phyloP scores from a whole-genome alignment of 2,888 invertebrate species.

The Taphrorychus bicolor region DNA sequence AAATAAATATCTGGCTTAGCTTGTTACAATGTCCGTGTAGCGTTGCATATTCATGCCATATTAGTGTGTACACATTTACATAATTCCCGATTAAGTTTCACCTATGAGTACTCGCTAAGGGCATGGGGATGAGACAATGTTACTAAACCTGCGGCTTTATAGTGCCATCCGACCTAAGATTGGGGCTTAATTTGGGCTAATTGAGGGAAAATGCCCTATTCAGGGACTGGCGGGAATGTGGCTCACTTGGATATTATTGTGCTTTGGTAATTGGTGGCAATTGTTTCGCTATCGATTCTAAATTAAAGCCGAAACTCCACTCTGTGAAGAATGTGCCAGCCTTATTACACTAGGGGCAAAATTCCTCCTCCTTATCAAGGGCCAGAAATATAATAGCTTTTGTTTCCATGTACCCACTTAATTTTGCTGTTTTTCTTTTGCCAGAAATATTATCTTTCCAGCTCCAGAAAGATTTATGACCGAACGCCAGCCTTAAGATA shows the following conservation, averaged over 20 bases:
- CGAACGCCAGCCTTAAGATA: not conserved
- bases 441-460: not conserved
- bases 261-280: not conserved
- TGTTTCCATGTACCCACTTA: slow-evolving; percentile 2
- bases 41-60: slow-evolving; percentile 19
- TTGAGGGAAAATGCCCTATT: slow-evolving; percentile 3
- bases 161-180: slow-evolving; percentile 8
- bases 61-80: slow-evolving; percentile 21
- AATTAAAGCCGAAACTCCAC: too few relatives aligned
- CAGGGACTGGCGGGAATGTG: not conserved
- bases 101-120: slow-evolving; percentile 4
- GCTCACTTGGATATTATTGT: not conserved
- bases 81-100: slow-evolving; percentile 12
- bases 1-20: slow-evolving; percentile 28
- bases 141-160: slow-evolving; percentile 7
- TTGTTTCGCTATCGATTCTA: not conserved
- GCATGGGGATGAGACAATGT: slow-evolving; percentile 6
- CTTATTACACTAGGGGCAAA: not conserved
- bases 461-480: not conserved
- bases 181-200: slow-evolving; percentile 11
- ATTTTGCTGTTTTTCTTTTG: not conserved
- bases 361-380: not conserved
- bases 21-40: slow-evolving; percentile 11
- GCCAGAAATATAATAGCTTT: not conserved
- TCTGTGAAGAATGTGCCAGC: not conserved